Conservation (phyloP, 2,113 vertebrate genomes). For the Apteryx mantelli region DNA sequence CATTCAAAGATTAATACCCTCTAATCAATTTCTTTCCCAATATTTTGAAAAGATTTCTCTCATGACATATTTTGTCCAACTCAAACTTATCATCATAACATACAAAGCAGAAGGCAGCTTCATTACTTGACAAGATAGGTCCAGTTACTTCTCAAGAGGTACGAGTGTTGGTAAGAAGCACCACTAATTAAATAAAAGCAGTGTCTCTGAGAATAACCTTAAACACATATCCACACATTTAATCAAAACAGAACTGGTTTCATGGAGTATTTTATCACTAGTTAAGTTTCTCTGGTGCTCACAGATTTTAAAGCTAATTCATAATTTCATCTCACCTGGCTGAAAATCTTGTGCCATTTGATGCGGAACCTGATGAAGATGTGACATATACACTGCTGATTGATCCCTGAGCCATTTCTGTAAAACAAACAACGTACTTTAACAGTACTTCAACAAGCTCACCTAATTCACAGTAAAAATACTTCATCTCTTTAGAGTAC, state of each 20-base stretch:
- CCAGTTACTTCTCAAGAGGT: neutral
- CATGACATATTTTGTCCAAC: neutral
- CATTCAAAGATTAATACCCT: neutral
- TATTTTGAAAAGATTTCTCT: neutral
- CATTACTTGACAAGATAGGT: neutral
- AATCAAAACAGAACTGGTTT: neutral
- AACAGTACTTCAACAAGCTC: neutral
- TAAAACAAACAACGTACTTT: neutral
- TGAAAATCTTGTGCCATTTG: constrained; percentile 91
- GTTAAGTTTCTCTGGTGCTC: neutral
- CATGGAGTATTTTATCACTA: neutral
- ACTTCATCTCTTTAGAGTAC: neutral
- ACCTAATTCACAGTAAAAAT: neutral
- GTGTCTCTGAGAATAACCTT: neutral
- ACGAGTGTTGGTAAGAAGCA: neutral
- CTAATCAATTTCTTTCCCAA: neutral
- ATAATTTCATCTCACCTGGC: constrained; percentile 81
- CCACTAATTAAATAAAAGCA: neutral
- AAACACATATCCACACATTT: neutral
- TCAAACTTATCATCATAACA: neutral
- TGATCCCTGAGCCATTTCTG: constrained; percentile 99
- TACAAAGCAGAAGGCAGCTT: neutral
- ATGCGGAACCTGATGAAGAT: constrained; percentile 84
- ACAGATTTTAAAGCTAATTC: neutral
- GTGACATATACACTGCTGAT: constrained; percentile 92